Evolutionary conservation across 2,888 invertebrate genomes (phyloP), one percentile per base, ranked within the genome.

Genomic region (Scaptodrosophila latifasciaeformis): DNA sequence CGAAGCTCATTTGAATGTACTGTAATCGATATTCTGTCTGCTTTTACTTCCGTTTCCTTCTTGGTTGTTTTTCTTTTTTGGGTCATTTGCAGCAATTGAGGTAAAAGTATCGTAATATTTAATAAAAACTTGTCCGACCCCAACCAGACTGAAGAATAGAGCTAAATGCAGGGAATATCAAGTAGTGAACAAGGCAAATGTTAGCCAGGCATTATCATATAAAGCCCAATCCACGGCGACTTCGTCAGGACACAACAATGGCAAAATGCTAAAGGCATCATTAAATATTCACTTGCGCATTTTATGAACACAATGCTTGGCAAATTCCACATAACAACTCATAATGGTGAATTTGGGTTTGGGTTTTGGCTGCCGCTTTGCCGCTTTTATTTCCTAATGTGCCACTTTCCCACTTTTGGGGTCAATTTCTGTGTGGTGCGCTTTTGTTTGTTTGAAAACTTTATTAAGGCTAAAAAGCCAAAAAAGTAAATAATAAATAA

Each of bases 241-340:
- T 10, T 37, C 18, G 15, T 37, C 37, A 17, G 13, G n/a, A n/a
- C 37, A 24, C 47, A 55, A 59, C 67, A 67, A 59, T 56, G 56
- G 45, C 34, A 2, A 1, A 30, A 15, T 18, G 21, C 78, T 61
- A 39, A 54, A 53, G 56, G 57, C 59, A 54, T 50, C 74, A 75
- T 75, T 74, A 75, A 75, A 75, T 68, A 80, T 75, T 80, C 71
- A 75, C 62, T 71, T 62, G 63, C 58, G n/a, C 19, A 49, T 39
- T 49, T 49, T 30, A 27, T n/a, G 13, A 60, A 47, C 55, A 64
- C 77, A 79, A 75, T 77, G 61, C 59, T 64, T 67, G 58, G 80
- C 63, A 65, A 70, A 79, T 65, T 77, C 77, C 70, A 70, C 74
- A 75, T 80, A 79, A 75, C 75, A 79, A 77, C 65, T 74, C 77